Evolutionary conservation across 2,113 vertebrate species (phyloP).

Genomic region (Mastomys coucha): DNA sequence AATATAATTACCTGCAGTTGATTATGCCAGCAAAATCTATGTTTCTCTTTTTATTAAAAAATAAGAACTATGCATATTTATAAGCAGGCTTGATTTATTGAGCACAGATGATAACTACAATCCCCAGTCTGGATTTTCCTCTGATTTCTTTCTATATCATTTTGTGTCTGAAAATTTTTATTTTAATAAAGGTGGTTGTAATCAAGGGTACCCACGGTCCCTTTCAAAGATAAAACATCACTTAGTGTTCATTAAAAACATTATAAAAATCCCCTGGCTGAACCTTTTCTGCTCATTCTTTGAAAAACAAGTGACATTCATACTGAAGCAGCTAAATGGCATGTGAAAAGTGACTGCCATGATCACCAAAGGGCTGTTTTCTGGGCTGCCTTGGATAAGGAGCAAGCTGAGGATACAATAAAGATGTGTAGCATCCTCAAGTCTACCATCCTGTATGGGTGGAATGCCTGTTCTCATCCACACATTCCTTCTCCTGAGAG

Average conservation of each 20-base stretch:
- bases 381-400: not conserved
- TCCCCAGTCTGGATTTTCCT: conserved; percentile 23
- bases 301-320: conserved; percentile 13
- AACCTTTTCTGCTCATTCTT: conserved; percentile 3
- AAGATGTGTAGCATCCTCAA: not conserved
- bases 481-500: not conserved
- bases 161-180: conserved; percentile 42
- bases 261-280: not conserved
- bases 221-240: conserved; percentile 59
- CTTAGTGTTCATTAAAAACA: conserved; percentile 42
- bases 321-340: not conserved
- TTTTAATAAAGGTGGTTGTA: conserved; percentile 47
- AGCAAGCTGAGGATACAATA: not conserved
- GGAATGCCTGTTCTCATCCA: not conserved
- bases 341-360: not conserved
- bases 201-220: not conserved
- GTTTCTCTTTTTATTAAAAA: conserved; percentile 61
- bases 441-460: not conserved
- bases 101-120: conserved; percentile 8
- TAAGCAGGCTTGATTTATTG: conserved; percentile 56
- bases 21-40: conserved; percentile 47
- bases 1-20: conserved; percentile 25
- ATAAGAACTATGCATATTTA: conserved; percentile 48
- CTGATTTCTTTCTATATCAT: conserved; percentile 49
- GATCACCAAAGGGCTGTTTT: not conserved